These are phyloP conservation scores for Sabatieria punctata DNA, from an alignment of 2,888 invertebrate species.

Conservation along the genomic window DNA sequence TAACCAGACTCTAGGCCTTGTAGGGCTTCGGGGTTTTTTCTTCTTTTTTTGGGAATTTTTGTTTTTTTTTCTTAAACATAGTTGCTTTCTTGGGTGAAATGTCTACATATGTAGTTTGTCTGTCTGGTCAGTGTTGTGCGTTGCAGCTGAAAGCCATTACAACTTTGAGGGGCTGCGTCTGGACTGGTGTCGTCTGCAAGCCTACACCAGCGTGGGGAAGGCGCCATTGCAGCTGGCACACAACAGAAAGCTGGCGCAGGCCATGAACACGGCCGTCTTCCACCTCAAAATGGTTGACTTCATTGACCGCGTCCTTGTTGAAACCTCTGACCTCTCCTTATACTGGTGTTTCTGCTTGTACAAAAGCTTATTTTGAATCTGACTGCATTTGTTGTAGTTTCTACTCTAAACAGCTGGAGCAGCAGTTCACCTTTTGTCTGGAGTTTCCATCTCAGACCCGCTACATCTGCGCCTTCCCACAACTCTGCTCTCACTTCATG, in stretches of 20 bases:
- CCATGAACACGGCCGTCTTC: conserved; percentile 85
- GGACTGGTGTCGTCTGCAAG: conserved; percentile 89
- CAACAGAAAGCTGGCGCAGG: conserved; percentile 65
- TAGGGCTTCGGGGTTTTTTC: too few species aligned
- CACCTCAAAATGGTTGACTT: conserved; percentile 96
- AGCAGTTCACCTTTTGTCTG: conserved; percentile 93
- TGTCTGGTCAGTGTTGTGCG: too few species aligned
- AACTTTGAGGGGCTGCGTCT: conserved; percentile 84
- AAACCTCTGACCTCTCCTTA: conserved; percentile 88
- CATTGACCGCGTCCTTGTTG: conserved; percentile 83
- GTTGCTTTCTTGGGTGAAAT: too few species aligned
- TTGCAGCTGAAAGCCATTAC: too few species aligned
- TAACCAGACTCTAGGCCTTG: too few species aligned
- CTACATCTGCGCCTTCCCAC: conserved; percentile 89
- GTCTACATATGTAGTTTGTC: too few species aligned
- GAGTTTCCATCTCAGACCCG: conserved; percentile 97
- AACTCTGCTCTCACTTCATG: conserved; percentile 93
- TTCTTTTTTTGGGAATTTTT: too few species aligned
- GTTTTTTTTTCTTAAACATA: too few species aligned
- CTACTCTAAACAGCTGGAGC: conserved; percentile 34
- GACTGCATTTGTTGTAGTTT: conserved; percentile 18
- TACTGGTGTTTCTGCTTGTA: conserved; percentile 51
- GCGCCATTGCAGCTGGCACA: conserved; percentile 57
- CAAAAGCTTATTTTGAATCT: too few species aligned
- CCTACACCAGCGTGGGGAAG: conserved; percentile 70